Percentiles rank a stretch among this genome's conserved stretches.
phyloP scores from a whole-genome alignment of 2,113 vertebrate genomes.

The Ameiurus melas region DNA sequence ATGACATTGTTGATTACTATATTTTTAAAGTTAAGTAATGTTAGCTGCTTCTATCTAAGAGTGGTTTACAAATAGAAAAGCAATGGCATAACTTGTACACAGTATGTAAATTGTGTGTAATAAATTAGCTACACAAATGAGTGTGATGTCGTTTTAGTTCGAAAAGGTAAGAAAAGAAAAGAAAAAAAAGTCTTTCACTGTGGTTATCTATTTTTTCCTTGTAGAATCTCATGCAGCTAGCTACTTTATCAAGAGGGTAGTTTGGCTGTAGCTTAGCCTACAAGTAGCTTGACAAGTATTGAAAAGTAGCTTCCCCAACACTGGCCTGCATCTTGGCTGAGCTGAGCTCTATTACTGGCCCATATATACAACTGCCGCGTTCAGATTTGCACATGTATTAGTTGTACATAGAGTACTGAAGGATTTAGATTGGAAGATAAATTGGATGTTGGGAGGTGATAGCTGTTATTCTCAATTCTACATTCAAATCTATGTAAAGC shows the following conservation, averaged over 20 bases:
- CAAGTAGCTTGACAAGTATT: background rate
- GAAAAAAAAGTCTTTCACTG: background rate
- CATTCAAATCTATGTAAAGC: background rate
- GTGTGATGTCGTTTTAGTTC: too few relatives aligned
- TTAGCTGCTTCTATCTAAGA: too few relatives aligned
- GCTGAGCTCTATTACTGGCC: background rate
- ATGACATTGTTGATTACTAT: too few relatives aligned
- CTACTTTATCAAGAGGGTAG: background rate
- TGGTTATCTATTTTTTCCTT: background rate
- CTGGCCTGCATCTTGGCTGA: background rate
- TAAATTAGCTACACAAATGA: too few relatives aligned
- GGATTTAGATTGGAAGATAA: constrained; percentile 1
- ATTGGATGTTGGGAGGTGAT: background rate
- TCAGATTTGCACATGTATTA: background rate
- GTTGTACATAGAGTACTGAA: background rate
- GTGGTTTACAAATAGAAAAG: too few relatives aligned
- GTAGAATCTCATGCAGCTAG: background rate
- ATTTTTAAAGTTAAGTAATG: too few relatives aligned
- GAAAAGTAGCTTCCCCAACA: background rate
- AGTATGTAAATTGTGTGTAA: too few relatives aligned
- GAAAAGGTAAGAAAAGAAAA: too few relatives aligned
- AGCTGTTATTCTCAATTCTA: background rate
- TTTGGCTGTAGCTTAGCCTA: background rate
- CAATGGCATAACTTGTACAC: too few relatives aligned
- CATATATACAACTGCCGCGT: background rate